Conservation (phyloP, 2,888 invertebrate genomes). For the Melinaea menophilus region DNA sequence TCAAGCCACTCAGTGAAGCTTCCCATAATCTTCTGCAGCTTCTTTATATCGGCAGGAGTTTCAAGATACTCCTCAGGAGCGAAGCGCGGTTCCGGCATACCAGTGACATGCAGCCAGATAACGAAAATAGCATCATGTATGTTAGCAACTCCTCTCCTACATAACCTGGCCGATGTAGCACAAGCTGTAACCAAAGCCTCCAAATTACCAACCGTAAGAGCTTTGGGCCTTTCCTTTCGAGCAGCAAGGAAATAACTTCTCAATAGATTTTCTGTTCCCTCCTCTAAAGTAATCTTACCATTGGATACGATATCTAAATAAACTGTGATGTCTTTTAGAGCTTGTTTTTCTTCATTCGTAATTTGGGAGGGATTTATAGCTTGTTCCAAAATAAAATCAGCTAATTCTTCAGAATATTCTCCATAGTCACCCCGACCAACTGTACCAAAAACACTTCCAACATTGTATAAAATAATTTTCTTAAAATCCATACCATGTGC, state of each 20-base stretch:
- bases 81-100: constrained; percentile 59
- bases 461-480: constrained; percentile 53
- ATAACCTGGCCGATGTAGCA: constrained; percentile 58
- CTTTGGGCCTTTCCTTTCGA: constrained; percentile 53
- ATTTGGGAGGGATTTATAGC: constrained; percentile 42
- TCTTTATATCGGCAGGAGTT: constrained; percentile 55
- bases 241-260: constrained; percentile 62
- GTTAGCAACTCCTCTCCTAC: constrained; percentile 52
- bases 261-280: constrained; percentile 49
- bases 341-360: constrained; percentile 47
- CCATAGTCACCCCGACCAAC: constrained; percentile 59
- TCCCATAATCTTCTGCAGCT: constrained; percentile 52
- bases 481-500: constrained; percentile 64
- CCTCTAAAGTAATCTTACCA: constrained; percentile 48
- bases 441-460: constrained; percentile 60
- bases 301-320: constrained; percentile 60
- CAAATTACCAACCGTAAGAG: constrained; percentile 57
- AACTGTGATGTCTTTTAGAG: constrained; percentile 45
- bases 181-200: constrained; percentile 52
- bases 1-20: constrained; percentile 62
- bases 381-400: constrained; percentile 52
- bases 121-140: constrained; percentile 65
- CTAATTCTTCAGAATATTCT: constrained; percentile 56
- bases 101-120: constrained; percentile 66
- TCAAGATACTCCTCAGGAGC: constrained; percentile 65